Base-by-base conservation (phyloP, 1,140 invertebrate genomes). In the Drosophila micromelanica region DNA sequence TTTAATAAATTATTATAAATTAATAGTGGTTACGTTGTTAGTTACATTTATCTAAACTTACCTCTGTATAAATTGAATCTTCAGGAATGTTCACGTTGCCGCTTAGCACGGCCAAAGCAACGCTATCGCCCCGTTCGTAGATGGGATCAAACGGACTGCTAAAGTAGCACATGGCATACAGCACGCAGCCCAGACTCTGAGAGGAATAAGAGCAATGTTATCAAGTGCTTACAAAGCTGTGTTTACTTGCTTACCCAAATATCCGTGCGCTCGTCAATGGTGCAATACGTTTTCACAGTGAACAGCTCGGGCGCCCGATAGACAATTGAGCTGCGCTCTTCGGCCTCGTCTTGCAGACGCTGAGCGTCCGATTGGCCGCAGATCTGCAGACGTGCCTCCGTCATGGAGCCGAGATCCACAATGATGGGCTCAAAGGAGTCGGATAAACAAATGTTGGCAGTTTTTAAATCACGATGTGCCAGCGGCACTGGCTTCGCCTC, bases 271-370 rank as follows among this genome's bases (percentile, higher is more conserved):
- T 98, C 96, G 92, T 97, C 97, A 72, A 98, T 94, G 80, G 95
- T 94, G 86, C 95, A 95, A 81, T 96, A 95, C 64, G 95, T 95
- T 92, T 97, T 95, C 38, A 98, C 96, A 80, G 96, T 96, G 84
- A 98, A 98, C 30, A 98, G 92, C 93, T 98, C 97, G 13, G 97
- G 97, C 15, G 97, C 96, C 86, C 96, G 93, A 84, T 97, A 98
- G 9, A 96, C 95, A 95, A 98, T 98, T 17, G 96, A 96, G 91
- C 96, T 97, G 73, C 96, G 93, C 93, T 98, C 96, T 59, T 96
- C 96, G 6, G 97, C 97, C 51, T 95, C 91, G 91, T 98, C 97
- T 92, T 97, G 96, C 13, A 98, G 87, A 51, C 93, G 93, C 80
- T 95, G 95, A 0, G 96, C 96, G 79, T 96, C 96, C 68, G 94